Evolutionary conservation across 2,888 invertebrate genomes (phyloP).

Genomic region (Cerastoderma edule): DNA sequence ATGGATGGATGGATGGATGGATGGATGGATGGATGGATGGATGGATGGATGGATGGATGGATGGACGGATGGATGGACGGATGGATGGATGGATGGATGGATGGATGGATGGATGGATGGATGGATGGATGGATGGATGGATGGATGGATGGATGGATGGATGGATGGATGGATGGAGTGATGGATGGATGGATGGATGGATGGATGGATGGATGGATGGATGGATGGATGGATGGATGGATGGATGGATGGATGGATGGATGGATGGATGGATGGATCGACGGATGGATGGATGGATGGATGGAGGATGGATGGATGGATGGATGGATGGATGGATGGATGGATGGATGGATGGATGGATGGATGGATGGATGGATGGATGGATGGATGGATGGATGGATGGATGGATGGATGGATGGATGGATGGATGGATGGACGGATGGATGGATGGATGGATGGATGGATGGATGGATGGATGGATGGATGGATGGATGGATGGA

Average conservation of each 20-base stretch:
- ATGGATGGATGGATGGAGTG: not conserved
- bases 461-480: too few species aligned
- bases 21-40: too few species aligned
- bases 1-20: too few species aligned
- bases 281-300: conserved; percentile 2
- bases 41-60: too few species aligned
- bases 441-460: too few species aligned
- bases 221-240: conserved; percentile 5
- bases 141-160: conserved; percentile 5
- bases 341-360: conserved; percentile 16
- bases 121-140: conserved; percentile 5
- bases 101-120: conserved; percentile 5
- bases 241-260: conserved; percentile 5
- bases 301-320: too few species aligned
- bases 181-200: conserved; percentile 5
- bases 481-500: too few species aligned
- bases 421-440: too few species aligned
- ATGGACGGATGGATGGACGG: too few species aligned
- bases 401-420: conserved; percentile 28
- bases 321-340: conserved; percentile 18
- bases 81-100: conserved; percentile 5
- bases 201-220: conserved; percentile 5
- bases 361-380: conserved; percentile 14
- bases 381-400: conserved; percentile 23
- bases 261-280: conserved; percentile 2